phyloP scores from a whole-genome alignment of 2,888 invertebrate species.

The Caenorhabditis macrosperma region DNA sequence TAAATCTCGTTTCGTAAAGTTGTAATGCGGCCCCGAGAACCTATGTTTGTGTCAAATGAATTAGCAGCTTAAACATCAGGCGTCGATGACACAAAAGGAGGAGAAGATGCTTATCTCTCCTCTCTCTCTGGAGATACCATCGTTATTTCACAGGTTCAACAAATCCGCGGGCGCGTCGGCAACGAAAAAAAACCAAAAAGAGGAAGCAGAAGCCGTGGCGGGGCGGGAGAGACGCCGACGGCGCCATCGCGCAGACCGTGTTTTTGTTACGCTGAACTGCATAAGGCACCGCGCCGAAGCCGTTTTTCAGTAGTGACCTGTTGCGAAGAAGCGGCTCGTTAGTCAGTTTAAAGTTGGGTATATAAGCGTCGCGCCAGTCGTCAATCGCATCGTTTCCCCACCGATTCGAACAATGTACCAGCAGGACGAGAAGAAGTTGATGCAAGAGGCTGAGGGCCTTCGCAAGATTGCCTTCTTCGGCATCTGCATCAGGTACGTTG shows the following conservation, averaged over 20 bases:
- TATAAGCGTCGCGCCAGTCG: constrained; percentile 28
- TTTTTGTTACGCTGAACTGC: constrained; percentile 58
- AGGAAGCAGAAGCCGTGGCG: neutral
- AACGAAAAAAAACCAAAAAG: constrained; percentile 30
- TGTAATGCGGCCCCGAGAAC: constrained; percentile 40
- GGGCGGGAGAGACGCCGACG: constrained; percentile 23
- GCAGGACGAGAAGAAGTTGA: constrained; percentile 67
- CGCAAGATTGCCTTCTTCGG: constrained; percentile 73
- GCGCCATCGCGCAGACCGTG: constrained; percentile 20
- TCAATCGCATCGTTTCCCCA: constrained; percentile 39
- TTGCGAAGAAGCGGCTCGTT: constrained; percentile 55
- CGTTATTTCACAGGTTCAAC: constrained; percentile 50
- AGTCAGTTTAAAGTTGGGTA: constrained; percentile 57
- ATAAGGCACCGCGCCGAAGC: constrained; percentile 37
- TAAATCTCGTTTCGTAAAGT: constrained; percentile 33
- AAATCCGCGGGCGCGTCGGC: constrained; percentile 39
- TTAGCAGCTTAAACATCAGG: constrained; percentile 38
- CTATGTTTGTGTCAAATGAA: neutral
- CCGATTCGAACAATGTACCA: constrained; percentile 52
- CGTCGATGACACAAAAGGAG: constrained; percentile 22
- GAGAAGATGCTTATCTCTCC: constrained; percentile 47
- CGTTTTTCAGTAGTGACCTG: constrained; percentile 54
- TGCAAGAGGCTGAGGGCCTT: constrained; percentile 71
- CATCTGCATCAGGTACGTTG: constrained; percentile 69
- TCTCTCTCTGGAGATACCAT: constrained; percentile 47